Evolutionary conservation across 1,140 invertebrate species (phyloP), one percentile per base, ranked within the genome.

Genomic region (Conopomorpha cramerella): DNA sequence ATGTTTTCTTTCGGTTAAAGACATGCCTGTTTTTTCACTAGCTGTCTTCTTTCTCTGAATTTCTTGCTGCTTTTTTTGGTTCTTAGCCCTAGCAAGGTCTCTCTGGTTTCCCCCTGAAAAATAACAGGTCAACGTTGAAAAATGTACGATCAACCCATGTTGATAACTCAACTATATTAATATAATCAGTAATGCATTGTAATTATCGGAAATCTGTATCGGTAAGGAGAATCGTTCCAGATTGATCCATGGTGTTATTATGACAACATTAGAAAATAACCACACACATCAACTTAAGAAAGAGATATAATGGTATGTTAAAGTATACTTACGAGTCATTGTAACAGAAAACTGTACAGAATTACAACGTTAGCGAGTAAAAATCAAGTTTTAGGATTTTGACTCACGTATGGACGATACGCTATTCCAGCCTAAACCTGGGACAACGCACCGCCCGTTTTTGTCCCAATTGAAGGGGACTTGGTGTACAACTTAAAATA

Each of bases 81-180:
- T 88, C 67, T 93, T 93, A 42, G 83, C 84, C 36, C 92, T 81
- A 40, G 91, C 91, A 52, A 93, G 81, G 66, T 94, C 92, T 61
- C 92, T 81, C 76, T 93, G 91, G 67, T 94, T 94, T 49, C 92
- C 92, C 46, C 86, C 86, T 88, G 51, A n/a, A 71, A 74, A 32
- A 30, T 36, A 19, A 16, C n/a, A 34, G 36, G 11, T 33, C 17
- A 44, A 41, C n/a, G n/a, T n/a, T n/a, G n/a, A n/a, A n/a, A n/a
- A n/a, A n/a, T n/a, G n/a, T n/a, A n/a, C n/a, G n/a, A n/a, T n/a
- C n/a, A n/a, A n/a, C n/a, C n/a, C n/a, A n/a, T n/a, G n/a, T n/a
- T n/a, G n/a, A n/a, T n/a, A n/a, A n/a, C n/a, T n/a, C n/a, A n/a
- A n/a, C n/a, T n/a, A n/a, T n/a, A n/a, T n/a, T n/a, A n/a, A n/a